Evolutionary conservation across 2,888 invertebrate species (phyloP), one percentile per base, ranked within the genome.

Genomic region (Melanargia galathea): DNA sequence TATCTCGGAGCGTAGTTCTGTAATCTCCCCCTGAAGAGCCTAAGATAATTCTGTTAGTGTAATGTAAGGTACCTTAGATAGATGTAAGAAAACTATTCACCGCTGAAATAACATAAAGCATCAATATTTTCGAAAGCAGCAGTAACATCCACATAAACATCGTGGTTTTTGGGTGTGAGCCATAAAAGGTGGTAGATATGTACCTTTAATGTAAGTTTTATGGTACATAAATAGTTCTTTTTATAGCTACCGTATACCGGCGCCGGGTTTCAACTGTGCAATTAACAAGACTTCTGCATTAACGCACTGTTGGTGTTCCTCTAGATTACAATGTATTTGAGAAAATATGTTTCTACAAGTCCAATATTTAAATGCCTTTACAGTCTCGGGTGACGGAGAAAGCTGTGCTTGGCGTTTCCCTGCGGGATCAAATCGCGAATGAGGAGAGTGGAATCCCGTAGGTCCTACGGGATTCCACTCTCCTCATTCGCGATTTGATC

Each of bases 261-360:
- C 43, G 46, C 55, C 59, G 58, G 40, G 40, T 52, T n/a, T 55
- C 54, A 67, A 59, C 43, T 63, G 24, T 58, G 57, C 51, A 45
- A 57, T 60, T 62, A 67, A 69, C 62, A 69, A 62, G 67, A 51
- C 51, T 62, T 55, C 58, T 64, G 58, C 65, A 69, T 67, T 66
- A 67, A 45, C 38, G 46, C 43, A 45, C 54, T 18, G 49, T 49
- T 43, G 49, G 62, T 30, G 43, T 40, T 48, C 38, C 48, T 49
- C 18, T 11, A 56, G 6, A 38, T 35, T 43, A 43, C 43, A 43
- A 43, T 22, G 33, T 35, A 2, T 33, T 26, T 22, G 6, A 45
- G 26, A 55, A 24, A 33, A 24, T n/a, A n/a, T 40, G 8, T 46
- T 58, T 45, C 18, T 16, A 33, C 30, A n/a, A 33, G 51, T 51